phyloP scores from a whole-genome alignment of 2,113 vertebrate genomes.

The Arenaria interpres region DNA sequence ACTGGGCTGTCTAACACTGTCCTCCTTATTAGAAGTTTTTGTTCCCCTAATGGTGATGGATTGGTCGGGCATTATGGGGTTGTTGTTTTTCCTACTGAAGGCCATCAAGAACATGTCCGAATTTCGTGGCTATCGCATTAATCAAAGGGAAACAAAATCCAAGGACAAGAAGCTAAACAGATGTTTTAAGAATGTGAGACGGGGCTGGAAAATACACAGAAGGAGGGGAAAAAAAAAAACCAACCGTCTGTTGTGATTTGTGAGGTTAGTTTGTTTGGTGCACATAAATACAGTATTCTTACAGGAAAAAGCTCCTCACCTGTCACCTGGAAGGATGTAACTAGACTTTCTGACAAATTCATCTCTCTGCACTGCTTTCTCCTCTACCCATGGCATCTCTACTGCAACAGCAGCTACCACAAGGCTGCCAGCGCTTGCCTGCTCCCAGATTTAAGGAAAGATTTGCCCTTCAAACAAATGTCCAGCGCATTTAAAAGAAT shows the following conservation, averaged over 20 bases:
- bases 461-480: background rate
- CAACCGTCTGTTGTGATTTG: background rate
- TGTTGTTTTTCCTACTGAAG: slow-evolving; percentile 70
- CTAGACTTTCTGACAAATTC: background rate
- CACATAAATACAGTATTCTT: background rate
- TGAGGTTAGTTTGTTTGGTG: background rate
- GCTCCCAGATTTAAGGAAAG: background rate
- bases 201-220: slow-evolving; percentile 15
- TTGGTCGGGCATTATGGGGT: slow-evolving; percentile 54
- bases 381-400: background rate
- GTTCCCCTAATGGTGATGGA: slow-evolving; percentile 67
- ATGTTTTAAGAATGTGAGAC: slow-evolving; percentile 66
- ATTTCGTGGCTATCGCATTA: slow-evolving; percentile 82
- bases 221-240: background rate
- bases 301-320: background rate
- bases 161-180: slow-evolving; percentile 63
- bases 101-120: slow-evolving; percentile 80
- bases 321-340: background rate
- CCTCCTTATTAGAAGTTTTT: slow-evolving; percentile 72
- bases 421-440: background rate
- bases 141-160: slow-evolving; percentile 83
- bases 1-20: slow-evolving; percentile 67
- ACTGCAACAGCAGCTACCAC: background rate
- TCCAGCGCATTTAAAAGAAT: background rate
- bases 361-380: background rate